Base-by-base conservation (phyloP, 2,797 vertebrate genomes). In the Melanogrammus aeglefinus region DNA sequence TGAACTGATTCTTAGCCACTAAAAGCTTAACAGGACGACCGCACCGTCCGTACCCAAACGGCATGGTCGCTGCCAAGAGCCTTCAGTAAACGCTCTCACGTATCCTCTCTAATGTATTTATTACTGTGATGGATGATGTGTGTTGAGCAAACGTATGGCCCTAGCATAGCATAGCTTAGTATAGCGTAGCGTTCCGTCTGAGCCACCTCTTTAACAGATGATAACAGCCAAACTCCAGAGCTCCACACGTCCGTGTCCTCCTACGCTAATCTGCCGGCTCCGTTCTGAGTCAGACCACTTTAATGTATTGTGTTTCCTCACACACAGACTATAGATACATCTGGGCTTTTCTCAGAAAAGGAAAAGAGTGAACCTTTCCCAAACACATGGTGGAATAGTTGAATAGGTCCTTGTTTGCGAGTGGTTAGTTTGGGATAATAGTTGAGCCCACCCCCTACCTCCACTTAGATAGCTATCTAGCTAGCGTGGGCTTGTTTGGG, bases 361-460 rank as follows among this genome's bases (percentile, higher is more conserved):
- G 39, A 78, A 57, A 10, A 27, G 38, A 75, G 21, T 2, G 1
- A 24, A 69, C 21, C 9, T 71, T 80, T 81, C 81, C 74, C 73
- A 78, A 79, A 79, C 78, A 76, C 47, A 63, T 75, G 78, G 57
- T 72, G 83, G 75, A 83, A 81, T 76, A 75, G 41, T 24, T 73
- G 76, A 73, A n/a, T 29, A 78, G 75, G 74, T 75, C 44, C 0
- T 1, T 57, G 79, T 71, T 31, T 16, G 79, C 69, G 33, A 1
- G 18, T 3, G 5, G 14, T 75, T 81, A 73, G 78, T 73, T 47
- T 57, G 83, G 36, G 76, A 77, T 86, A 79, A 84, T 87, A 66
- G 39, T 12, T 16, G 10, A 78, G 74, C 72, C 81, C 81, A 86
- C 84, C 82, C 82, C 76, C 6, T 70, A 24, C n/a, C 66, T 27